phyloP scores from a whole-genome alignment of 2,113 vertebrate species.

The Alligator sinensis region DNA sequence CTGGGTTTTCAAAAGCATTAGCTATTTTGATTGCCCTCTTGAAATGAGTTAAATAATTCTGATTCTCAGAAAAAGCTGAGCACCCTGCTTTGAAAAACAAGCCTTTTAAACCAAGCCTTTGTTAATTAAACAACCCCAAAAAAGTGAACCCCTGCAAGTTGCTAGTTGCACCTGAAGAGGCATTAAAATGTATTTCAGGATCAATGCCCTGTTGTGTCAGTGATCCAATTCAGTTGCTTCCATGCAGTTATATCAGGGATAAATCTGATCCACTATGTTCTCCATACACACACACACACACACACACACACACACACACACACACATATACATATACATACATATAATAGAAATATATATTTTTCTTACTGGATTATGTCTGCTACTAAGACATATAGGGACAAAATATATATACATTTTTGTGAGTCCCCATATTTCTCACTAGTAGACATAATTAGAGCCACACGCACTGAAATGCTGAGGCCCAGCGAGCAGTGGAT shows the following conservation, averaged over 20 bases:
- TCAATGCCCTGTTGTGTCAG: neutral
- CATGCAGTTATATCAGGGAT: neutral
- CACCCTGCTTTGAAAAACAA: neutral
- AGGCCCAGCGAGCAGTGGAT: too few species aligned
- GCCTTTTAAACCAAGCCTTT: neutral
- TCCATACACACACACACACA: neutral
- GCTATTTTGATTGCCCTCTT: neutral
- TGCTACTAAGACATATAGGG: too few species aligned
- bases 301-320: too few species aligned
- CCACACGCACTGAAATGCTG: neutral
- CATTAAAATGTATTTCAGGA: neutral
- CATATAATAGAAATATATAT: too few species aligned
- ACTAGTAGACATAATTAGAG: neutral
- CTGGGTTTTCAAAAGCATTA: neutral
- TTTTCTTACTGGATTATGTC: too few species aligned
- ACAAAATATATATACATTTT: neutral
- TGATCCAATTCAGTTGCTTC: neutral
- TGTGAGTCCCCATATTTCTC: slow-evolving; percentile 11
- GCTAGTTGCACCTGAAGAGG: neutral
- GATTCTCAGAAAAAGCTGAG: neutral
- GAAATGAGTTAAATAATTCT: neutral
- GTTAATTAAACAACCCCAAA: neutral
- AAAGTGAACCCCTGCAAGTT: neutral
- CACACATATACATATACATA: too few species aligned
- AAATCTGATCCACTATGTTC: neutral